phyloP scores from a whole-genome alignment of 2,113 vertebrate species.

The Hydrochoerus hydrochaeris region DNA sequence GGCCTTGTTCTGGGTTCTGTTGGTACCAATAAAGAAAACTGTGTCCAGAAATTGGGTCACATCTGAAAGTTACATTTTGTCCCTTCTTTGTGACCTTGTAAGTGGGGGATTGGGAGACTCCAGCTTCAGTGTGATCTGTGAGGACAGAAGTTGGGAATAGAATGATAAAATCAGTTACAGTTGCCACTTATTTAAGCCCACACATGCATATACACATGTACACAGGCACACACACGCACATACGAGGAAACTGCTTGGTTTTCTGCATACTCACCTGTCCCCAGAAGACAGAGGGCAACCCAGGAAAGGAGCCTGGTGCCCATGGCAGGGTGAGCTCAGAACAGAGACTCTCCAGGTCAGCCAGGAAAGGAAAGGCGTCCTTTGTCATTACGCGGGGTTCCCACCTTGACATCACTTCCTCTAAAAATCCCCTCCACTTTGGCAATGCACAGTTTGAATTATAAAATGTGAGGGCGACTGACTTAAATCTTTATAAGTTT shows the following conservation, averaged over 20 bases:
- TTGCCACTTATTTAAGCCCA: accelerated
- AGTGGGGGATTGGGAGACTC: conserved; percentile 1
- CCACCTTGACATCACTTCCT: not conserved
- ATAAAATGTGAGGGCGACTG: not conserved
- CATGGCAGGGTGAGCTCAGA: not conserved
- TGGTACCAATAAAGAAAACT: not conserved
- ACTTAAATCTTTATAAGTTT: not conserved
- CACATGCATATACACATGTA: not conserved
- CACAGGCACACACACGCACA: not conserved
- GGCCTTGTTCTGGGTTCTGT: not conserved
- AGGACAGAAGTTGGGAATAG: not conserved
- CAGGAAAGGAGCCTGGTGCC: not conserved
- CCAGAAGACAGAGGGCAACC: not conserved
- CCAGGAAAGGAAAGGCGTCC: not conserved
- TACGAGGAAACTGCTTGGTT: accelerated
- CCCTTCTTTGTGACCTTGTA: not conserved
- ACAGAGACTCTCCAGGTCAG: too few species aligned
- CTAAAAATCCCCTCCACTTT: accelerated
- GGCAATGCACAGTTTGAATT: not conserved
- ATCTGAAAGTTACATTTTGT: not conserved
- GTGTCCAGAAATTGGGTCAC: conserved; percentile 48
- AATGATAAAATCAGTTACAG: not conserved
- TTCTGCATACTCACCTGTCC: not conserved
- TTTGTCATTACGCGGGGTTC: not conserved
- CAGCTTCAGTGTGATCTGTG: not conserved